Evolutionary conservation across 2,797 vertebrate species (phyloP).

Genomic region (Channallabes apus): DNA sequence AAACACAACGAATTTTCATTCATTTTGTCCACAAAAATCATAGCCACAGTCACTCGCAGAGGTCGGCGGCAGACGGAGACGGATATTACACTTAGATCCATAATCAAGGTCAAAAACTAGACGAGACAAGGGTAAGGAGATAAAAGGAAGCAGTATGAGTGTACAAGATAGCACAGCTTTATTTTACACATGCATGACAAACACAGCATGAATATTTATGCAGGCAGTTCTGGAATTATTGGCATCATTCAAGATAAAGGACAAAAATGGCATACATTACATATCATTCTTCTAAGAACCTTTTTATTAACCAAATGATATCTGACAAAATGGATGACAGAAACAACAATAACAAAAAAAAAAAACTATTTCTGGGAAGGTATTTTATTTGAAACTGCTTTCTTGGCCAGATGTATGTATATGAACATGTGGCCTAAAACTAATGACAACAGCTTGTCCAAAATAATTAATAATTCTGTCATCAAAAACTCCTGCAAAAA

Average conservation of each 20-base stretch:
- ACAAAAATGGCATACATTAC: neutral
- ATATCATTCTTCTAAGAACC: neutral
- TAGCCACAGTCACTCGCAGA: neutral
- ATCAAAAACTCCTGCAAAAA: neutral
- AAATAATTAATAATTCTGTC: neutral
- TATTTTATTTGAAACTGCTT: neutral
- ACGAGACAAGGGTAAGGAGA: neutral
- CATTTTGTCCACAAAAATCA: neutral
- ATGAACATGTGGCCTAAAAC: neutral
- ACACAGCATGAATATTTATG: neutral
- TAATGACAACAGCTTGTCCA: too few species aligned
- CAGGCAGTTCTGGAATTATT: neutral
- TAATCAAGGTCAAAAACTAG: constrained; percentile 22
- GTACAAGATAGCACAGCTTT: constrained; percentile 7
- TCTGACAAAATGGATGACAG: neutral
- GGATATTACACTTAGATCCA: neutral
- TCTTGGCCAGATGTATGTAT: neutral
- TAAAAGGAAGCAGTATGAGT: constrained; percentile 8
- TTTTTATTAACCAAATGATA: neutral
- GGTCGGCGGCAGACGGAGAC: neutral
- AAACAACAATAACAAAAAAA: neutral
- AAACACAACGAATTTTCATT: neutral
- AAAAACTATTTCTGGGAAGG: neutral
- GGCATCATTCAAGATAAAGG: neutral
- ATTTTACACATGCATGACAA: neutral